phyloP scores from a whole-genome alignment of 2,113 vertebrate species.

The Laticauda laticaudata region DNA sequence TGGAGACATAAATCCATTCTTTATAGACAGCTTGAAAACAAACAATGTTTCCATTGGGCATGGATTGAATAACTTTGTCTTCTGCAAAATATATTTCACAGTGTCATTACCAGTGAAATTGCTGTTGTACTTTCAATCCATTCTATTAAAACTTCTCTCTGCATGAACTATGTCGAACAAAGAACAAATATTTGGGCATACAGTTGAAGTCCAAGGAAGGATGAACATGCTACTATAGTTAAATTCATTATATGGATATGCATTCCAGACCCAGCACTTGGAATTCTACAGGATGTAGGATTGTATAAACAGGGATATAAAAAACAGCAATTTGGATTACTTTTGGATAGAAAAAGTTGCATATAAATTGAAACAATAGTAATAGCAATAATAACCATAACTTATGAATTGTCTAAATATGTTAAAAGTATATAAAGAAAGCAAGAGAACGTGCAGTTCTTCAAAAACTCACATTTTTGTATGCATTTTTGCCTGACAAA shows the following conservation, averaged over 20 bases:
- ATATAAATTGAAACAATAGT: background rate
- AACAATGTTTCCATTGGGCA: constrained; percentile 31
- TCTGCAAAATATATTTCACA: background rate
- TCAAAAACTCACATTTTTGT: background rate
- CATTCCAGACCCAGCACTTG: background rate
- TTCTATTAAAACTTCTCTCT: constrained; percentile 24
- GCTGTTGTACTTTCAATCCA: constrained; percentile 2
- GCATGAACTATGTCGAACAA: background rate
- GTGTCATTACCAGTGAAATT: background rate
- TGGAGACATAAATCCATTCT: constrained; percentile 43
- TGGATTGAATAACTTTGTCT: constrained; percentile 29
- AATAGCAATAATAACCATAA: background rate
- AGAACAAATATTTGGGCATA: background rate
- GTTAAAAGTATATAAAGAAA: background rate
- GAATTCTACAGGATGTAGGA: background rate
- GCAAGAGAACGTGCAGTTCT: background rate
- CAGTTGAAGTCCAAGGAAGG: too few species aligned
- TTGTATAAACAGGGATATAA: background rate
- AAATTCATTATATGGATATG: background rate
- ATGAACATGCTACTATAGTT: background rate
- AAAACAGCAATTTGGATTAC: too few species aligned
- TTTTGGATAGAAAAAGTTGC: background rate
- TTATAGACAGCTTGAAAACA: constrained; percentile 23
- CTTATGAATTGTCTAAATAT: background rate
- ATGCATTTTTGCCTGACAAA: background rate